Percentiles rank a stretch among this genome's conserved stretches.
phyloP scores from a whole-genome alignment of 1,140 invertebrate species.

The Drosophila obscura region DNA sequence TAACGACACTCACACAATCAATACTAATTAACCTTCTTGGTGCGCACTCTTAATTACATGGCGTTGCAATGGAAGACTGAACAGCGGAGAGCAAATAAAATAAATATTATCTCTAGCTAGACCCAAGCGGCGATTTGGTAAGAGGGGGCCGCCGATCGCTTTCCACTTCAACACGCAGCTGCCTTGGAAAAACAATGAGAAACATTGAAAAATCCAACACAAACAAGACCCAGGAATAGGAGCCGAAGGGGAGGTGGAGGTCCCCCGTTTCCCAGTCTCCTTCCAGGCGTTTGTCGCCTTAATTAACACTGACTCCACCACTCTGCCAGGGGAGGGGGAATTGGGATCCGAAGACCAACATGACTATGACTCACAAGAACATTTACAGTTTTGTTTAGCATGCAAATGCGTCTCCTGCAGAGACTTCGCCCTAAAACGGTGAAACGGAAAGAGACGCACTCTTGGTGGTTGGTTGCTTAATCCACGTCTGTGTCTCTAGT shows the following conservation, averaged over 20 bases:
- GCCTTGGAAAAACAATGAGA: constrained; percentile 45
- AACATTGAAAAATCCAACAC: constrained; percentile 34
- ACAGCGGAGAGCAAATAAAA: constrained; percentile 32
- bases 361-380: constrained; percentile 29
- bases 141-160: constrained; percentile 37
- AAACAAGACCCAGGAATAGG: constrained; percentile 13
- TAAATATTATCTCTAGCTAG: constrained; percentile 58
- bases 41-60: constrained; percentile 46
- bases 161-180: constrained; percentile 63
- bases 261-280: neutral
- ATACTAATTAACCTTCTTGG: constrained; percentile 68
- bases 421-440: constrained; percentile 9
- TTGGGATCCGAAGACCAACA: constrained; percentile 3
- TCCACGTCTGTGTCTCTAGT: neutral
- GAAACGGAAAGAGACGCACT: constrained; percentile 11
- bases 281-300: constrained; percentile 50
- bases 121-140: constrained; percentile 14
- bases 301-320: constrained; percentile 50
- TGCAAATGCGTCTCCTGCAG: constrained; percentile 74
- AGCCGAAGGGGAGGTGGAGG: constrained; percentile 1
- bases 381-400: constrained; percentile 21
- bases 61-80: constrained; percentile 27
- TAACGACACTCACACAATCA: constrained; percentile 55
- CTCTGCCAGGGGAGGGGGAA: constrained; percentile 11
- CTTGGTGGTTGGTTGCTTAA: constrained; percentile 48